Evolutionary conservation across 2,797 vertebrate species (phyloP), one percentile per base, ranked within the genome.

Genomic region (Semotilus atromaculatus): DNA sequence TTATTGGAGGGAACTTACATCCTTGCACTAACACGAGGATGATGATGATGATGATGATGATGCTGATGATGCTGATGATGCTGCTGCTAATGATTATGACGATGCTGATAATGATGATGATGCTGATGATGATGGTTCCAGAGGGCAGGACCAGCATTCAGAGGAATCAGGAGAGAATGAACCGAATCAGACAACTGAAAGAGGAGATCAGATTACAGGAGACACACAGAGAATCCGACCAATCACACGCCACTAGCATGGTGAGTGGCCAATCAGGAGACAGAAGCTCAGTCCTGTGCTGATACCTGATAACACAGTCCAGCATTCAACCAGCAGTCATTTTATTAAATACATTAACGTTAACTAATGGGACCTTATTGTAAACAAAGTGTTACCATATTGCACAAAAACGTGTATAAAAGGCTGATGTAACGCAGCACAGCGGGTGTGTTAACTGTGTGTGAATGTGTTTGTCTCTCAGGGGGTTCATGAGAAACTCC

Each of bases 401-500:
- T 62, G 26, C 58, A 29, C 58, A 13, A 26, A 60, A 26, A 60
- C 3, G 1, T 58, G 1, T 58, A 5, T n/a, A 21, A 8, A 58
- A 55, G 14, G 7, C 23, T 58, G 23, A 58, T 58, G 55, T 58
- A 23, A 55, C 23, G 53, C 53, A 23, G 53, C 21, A n/a, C 51
- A n/a, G 10, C 53, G 23, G 53, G 53, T 9, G 21, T 55, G 23
- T 58, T 8, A 58, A 60, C 11, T n/a, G 26, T 29, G 82, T 62
- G 84, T 66, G 67, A 23, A 48, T 23, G 58, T 88, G 89, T 85
- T 62, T 89, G 88, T 90, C 89, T 91, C 90, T 92, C 88, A 93
- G 89, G 55, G 89, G 29, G 95, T 96, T 89, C 92, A 93, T 19
- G 90, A 91, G 81, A 93, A 94, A 92, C 94, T 95, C 36, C 91